A percentile compares a stretch with the other conserved stretches of the same genome.
Evolutionary conservation across 1,140 invertebrate species (phyloP).

Genomic region (Drosophila gunungcola): DNA sequence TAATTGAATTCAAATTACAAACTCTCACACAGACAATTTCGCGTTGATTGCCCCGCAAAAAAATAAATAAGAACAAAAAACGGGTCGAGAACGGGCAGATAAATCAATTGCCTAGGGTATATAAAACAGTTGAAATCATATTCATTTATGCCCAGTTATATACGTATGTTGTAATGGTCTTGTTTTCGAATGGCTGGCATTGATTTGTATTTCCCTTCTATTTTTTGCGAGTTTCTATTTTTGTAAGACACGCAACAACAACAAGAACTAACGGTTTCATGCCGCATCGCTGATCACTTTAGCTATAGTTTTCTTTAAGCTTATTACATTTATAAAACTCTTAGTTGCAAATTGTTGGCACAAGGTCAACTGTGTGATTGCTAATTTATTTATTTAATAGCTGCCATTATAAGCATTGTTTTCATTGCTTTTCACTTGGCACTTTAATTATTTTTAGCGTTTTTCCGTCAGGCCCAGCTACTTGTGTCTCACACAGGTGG

Average conservation of each 20-base stretch:
- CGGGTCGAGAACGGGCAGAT: slow-evolving; percentile 37
- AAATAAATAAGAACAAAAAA: slow-evolving; percentile 22
- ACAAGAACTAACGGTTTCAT: not conserved
- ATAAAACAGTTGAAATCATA: slow-evolving; percentile 24
- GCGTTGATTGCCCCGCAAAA: slow-evolving; percentile 49
- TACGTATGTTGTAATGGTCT: slow-evolving; percentile 44
- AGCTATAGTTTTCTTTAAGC: not conserved
- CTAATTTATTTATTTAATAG: slow-evolving; percentile 25
- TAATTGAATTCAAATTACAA: slow-evolving; percentile 58
- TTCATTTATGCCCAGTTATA: slow-evolving; percentile 40
- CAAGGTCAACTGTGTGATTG: slow-evolving; percentile 18
- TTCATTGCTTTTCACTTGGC: slow-evolving; percentile 16
- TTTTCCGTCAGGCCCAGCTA: slow-evolving; percentile 8
- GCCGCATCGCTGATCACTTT: slow-evolving; percentile 7
- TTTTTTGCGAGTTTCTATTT: slow-evolving; percentile 56
- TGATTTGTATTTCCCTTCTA: slow-evolving; percentile 65
- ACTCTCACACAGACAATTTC: slow-evolving; percentile 15
- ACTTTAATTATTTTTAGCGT: slow-evolving; percentile 10
- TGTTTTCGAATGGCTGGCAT: slow-evolving; percentile 40
- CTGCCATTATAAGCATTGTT: slow-evolving; percentile 18
- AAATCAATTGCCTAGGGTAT: slow-evolving; percentile 44
- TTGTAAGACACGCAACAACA: slow-evolving; percentile 28
- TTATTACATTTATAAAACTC: not conserved
- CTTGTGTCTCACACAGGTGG: slow-evolving; percentile 19
- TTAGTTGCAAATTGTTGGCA: not conserved